Conservation (phyloP, 2,113 vertebrate genomes). For the Amphiprion ocellaris region DNA sequence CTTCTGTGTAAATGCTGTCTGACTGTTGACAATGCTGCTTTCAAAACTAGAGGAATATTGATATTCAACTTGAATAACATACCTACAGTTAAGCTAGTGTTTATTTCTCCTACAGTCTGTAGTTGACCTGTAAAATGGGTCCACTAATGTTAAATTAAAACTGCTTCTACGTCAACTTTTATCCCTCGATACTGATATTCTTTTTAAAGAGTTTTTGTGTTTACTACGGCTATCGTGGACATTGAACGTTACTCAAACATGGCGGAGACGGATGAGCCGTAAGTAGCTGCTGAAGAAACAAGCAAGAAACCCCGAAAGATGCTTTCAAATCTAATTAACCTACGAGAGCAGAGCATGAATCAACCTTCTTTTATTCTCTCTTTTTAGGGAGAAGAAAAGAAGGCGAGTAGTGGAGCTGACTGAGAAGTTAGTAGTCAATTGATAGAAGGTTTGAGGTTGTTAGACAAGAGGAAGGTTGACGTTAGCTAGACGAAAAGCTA, state of each 20-base stretch:
- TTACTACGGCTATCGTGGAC: conserved; percentile 22
- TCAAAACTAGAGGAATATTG: neutral
- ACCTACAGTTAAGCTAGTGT: too few relatives aligned
- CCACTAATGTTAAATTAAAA: accelerated
- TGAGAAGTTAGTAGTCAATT: conserved; percentile 94
- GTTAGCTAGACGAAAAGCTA: conserved; percentile 48
- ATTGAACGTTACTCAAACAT: conserved; percentile 79
- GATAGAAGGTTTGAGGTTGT: conserved; percentile 79
- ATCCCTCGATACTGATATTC: neutral
- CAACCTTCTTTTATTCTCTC: conserved; percentile 97
- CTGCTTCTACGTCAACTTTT: accelerated
- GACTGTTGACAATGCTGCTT: conserved; percentile 57
- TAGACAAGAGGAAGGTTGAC: conserved; percentile 62
- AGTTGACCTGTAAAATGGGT: accelerated
- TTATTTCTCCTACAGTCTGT: accelerated
- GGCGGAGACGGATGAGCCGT: conserved; percentile 94
- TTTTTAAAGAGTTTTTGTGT: accelerated
- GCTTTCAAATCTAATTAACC: conserved; percentile 68
- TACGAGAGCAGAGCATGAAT: conserved; percentile 77
- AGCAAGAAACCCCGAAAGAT: conserved; percentile 68
- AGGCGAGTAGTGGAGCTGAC: conserved; percentile 96
- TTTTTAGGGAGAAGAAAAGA: conserved; percentile 99
- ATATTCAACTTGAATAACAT: neutral
- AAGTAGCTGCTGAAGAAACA: conserved; percentile 84
- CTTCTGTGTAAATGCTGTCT: neutral